Percentiles rank a stretch among this genome's conserved stretches.
Evolutionary conservation across 2,797 vertebrate genomes (phyloP).

Genomic region (Poeciliopsis turneri): DNA sequence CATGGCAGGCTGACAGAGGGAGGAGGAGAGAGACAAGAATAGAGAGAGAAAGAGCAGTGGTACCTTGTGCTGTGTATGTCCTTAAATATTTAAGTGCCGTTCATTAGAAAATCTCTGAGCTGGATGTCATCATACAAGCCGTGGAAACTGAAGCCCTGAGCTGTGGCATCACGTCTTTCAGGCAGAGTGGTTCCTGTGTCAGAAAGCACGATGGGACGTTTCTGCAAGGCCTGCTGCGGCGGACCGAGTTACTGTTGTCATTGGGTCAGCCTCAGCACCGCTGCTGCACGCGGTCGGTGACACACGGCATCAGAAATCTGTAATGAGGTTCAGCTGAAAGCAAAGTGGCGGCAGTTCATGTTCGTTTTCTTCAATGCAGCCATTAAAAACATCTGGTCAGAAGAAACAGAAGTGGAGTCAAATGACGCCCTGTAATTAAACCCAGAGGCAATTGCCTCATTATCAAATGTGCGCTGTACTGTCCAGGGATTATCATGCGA

Average conservation of each 20-base stretch:
- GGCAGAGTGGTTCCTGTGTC: conserved; percentile 60
- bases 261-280: conserved; percentile 34
- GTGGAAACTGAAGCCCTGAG: conserved; percentile 64
- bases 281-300: conserved; percentile 37
- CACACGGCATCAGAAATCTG: conserved; percentile 27
- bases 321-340: conserved; percentile 38
- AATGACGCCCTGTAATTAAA: conserved; percentile 28
- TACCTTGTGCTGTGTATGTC: conserved; percentile 61
- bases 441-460: conserved; percentile 16
- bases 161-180: conserved; percentile 51
- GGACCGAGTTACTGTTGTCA: conserved; percentile 57
- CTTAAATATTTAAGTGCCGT: conserved; percentile 73
- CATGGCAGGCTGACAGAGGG: conserved; percentile 54
- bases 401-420: conserved; percentile 11
- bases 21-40: conserved; percentile 36
- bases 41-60: conserved; percentile 62
- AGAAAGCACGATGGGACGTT: conserved; percentile 60
- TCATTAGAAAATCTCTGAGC: conserved; percentile 71
- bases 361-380: conserved; percentile 15
- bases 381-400: conserved; percentile 49
- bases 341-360: conserved; percentile 19
- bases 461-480: conserved; percentile 17
- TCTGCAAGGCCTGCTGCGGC: conserved; percentile 17
- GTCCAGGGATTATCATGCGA: conserved; percentile 18
- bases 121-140: conserved; percentile 59